Conservation (phyloP, 2,888 invertebrate genomes). For the Drosophila nigricruria region DNA sequence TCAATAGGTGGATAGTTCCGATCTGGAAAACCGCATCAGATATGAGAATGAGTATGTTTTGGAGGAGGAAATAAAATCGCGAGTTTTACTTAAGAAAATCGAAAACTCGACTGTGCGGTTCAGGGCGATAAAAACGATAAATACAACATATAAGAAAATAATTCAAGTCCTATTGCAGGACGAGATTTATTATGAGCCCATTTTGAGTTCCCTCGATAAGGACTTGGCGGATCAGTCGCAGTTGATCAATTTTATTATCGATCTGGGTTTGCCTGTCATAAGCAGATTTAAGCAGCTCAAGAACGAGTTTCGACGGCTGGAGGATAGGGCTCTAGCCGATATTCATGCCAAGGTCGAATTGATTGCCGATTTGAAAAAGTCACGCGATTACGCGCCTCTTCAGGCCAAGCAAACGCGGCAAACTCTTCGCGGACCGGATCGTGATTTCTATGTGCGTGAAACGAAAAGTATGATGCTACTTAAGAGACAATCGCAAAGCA, state of each 20-base stretch:
- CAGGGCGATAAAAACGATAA: constrained; percentile 81
- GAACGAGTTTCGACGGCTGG: constrained; percentile 69
- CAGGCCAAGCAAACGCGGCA: constrained; percentile 18
- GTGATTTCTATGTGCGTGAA: constrained; percentile 81
- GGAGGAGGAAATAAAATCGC: constrained; percentile 76
- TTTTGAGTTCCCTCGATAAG: constrained; percentile 79
- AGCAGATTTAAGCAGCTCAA: constrained; percentile 72
- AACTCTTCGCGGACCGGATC: constrained; percentile 4
- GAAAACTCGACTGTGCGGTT: constrained; percentile 83
- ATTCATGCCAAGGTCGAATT: constrained; percentile 33
- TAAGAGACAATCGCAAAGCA: constrained; percentile 66
- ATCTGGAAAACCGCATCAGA: constrained; percentile 81
- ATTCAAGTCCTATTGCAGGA: constrained; percentile 80
- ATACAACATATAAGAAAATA: constrained; percentile 81
- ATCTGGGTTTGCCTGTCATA: constrained; percentile 82
- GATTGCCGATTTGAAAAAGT: not conserved
- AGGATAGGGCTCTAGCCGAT: constrained; percentile 71
- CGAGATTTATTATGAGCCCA: constrained; percentile 84
- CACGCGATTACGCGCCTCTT: too few relatives aligned
- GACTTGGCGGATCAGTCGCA: constrained; percentile 83
- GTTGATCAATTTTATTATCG: constrained; percentile 82
- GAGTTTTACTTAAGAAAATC: constrained; percentile 76
- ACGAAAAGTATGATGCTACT: constrained; percentile 82
- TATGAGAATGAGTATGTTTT: constrained; percentile 79
- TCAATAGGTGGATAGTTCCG: constrained; percentile 69